Conservation (phyloP, 2,113 vertebrate genomes). For the Jacana jacana region DNA sequence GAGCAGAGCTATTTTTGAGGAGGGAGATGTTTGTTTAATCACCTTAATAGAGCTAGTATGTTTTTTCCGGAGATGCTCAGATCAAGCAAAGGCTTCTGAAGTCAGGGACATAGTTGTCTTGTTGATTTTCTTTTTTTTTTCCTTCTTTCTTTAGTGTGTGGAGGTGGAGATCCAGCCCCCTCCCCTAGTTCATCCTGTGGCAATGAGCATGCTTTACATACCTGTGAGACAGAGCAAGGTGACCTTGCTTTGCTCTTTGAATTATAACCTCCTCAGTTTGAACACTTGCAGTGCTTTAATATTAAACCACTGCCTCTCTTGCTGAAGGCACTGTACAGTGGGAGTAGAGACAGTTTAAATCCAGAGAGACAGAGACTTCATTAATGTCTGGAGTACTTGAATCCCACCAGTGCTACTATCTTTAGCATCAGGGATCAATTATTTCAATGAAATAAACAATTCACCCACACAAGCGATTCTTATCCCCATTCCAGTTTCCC, state of each 20-base stretch:
- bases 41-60: background rate
- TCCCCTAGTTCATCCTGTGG: background rate
- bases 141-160: background rate
- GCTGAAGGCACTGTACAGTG: background rate
- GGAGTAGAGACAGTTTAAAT: background rate
- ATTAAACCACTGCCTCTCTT: background rate
- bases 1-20: slow-evolving; percentile 24
- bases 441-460: slow-evolving; percentile 8
- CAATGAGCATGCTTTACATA: background rate
- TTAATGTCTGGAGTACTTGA: slow-evolving; percentile 1
- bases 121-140: background rate
- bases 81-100: background rate
- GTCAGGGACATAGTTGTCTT: background rate
- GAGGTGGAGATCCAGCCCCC: background rate
- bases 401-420: background rate
- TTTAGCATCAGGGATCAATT: slow-evolving; percentile 30
- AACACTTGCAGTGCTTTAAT: background rate
- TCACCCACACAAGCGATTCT: background rate
- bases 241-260: slow-evolving; percentile 23
- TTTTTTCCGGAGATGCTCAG: background rate
- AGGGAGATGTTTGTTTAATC: slow-evolving; percentile 14
- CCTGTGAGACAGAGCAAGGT: background rate
- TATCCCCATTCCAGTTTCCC: background rate
- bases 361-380: background rate
- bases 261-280: background rate